phyloP scores from a whole-genome alignment of 1,140 invertebrate genomes.

The Bombus ignitus region DNA sequence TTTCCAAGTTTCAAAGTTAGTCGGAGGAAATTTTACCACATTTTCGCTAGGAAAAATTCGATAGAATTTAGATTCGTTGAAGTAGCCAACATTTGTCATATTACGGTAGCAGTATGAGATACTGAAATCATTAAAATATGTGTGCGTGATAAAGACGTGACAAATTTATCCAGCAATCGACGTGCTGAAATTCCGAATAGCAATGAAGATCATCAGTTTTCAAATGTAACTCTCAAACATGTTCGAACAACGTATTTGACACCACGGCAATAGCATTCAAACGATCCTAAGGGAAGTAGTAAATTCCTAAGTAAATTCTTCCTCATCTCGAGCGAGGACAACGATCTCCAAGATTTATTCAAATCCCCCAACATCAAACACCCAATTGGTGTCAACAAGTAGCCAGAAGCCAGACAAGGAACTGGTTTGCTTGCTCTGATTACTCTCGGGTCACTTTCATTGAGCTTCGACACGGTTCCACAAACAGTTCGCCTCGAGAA shows the following conservation, averaged over 20 bases:
- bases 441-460: constrained; percentile 37
- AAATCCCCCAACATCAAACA: not conserved
- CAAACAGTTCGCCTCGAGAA: not conserved
- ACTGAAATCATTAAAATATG: too few species aligned
- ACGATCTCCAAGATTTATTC: constrained; percentile 40
- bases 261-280: too few species aligned
- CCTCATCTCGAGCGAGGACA: not conserved
- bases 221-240: too few species aligned
- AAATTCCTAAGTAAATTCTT: not conserved
- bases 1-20: not conserved
- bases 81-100: too few species aligned
- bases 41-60: not conserved
- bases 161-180: too few species aligned
- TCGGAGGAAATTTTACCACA: not conserved
- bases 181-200: too few species aligned
- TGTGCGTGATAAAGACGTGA: too few species aligned
- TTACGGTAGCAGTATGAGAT: too few species aligned
- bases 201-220: too few species aligned
- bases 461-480: constrained; percentile 4
- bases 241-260: too few species aligned
- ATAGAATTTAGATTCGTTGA: not conserved
- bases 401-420: not conserved
- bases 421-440: constrained; percentile 2
- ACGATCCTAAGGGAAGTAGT: not conserved
- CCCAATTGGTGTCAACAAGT: constrained; percentile 29